A percentile compares a stretch with the other conserved stretches of the same genome.
phyloP scores from a whole-genome alignment of 2,113 vertebrate species.

The Casuarius casuarius region DNA sequence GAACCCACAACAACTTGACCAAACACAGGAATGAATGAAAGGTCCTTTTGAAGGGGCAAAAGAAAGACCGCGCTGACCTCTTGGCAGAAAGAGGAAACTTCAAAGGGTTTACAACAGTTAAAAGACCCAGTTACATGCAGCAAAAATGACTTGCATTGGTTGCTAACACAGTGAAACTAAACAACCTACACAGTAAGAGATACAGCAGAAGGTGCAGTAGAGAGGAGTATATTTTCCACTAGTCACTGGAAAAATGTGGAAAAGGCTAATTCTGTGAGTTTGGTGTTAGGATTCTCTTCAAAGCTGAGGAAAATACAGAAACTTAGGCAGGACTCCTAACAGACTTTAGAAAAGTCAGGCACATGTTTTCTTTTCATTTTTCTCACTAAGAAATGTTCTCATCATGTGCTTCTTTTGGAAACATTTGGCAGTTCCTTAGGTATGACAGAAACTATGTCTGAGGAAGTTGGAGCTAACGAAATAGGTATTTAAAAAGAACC shows the following conservation, averaged over 20 bases:
- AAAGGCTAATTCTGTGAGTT: neutral
- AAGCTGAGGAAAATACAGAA: constrained; percentile 6
- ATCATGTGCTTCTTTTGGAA: constrained; percentile 10
- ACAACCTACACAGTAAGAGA: constrained; percentile 39
- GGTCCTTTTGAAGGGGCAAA: constrained; percentile 69
- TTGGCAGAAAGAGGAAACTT: constrained; percentile 66
- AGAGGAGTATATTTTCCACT: neutral
- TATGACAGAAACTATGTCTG: neutral
- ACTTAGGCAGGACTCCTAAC: neutral
- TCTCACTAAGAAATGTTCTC: neutral
- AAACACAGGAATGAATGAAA: constrained; percentile 73
- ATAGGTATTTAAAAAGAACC: neutral
- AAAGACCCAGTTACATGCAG: constrained; percentile 38
- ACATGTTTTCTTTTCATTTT: constrained; percentile 13
- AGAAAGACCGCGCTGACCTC: constrained; percentile 66
- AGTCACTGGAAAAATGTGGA: neutral
- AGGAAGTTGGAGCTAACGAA: constrained; percentile 1
- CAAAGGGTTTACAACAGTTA: constrained; percentile 66
- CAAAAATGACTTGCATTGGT: constrained; percentile 39
- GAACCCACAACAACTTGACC: constrained; percentile 71
- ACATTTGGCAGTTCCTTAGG: neutral
- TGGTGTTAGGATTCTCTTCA: neutral
- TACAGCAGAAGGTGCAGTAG: constrained; percentile 1
- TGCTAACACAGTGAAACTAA: constrained; percentile 40
- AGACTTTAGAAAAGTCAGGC: neutral